Evolutionary conservation across 2,113 vertebrate genomes (phyloP).

Genomic region (Seriola quinqueradiata): DNA sequence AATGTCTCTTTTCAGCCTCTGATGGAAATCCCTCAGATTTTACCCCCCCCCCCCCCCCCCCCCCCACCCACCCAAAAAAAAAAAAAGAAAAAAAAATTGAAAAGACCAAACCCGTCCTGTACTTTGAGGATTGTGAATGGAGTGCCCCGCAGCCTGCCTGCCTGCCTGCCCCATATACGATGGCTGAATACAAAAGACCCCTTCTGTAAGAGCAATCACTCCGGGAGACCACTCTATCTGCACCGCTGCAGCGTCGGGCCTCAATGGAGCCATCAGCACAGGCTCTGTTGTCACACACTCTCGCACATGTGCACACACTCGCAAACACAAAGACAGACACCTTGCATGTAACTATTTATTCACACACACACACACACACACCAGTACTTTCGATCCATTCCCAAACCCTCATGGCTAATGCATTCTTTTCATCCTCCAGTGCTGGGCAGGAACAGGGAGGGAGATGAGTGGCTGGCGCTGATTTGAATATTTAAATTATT

Average conservation of each 20-base stretch:
- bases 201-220: constrained; percentile 68
- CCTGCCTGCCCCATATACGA: constrained; percentile 75
- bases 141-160: constrained; percentile 65
- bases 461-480: constrained; percentile 61
- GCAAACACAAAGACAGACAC: constrained; percentile 54
- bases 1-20: constrained; percentile 54
- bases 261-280: constrained; percentile 72
- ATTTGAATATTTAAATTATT: constrained; percentile 83
- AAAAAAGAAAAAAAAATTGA: constrained; percentile 34
- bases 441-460: constrained; percentile 50
- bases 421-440: constrained; percentile 71
- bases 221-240: constrained; percentile 75
- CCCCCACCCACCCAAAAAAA: not conserved
- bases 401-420: constrained; percentile 55
- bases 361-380: constrained; percentile 28
- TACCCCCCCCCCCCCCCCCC: constrained; percentile 11
- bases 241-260: constrained; percentile 53
- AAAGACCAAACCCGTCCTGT: constrained; percentile 74
- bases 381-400: constrained; percentile 22
- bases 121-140: constrained; percentile 77
- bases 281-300: constrained; percentile 33
- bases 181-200: constrained; percentile 79
- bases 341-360: constrained; percentile 44
- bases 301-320: constrained; percentile 30
- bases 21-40: constrained; percentile 55